Evolutionary conservation across 1,140 invertebrate species (phyloP).

Genomic region (Rhopalosiphum maidis): DNA sequence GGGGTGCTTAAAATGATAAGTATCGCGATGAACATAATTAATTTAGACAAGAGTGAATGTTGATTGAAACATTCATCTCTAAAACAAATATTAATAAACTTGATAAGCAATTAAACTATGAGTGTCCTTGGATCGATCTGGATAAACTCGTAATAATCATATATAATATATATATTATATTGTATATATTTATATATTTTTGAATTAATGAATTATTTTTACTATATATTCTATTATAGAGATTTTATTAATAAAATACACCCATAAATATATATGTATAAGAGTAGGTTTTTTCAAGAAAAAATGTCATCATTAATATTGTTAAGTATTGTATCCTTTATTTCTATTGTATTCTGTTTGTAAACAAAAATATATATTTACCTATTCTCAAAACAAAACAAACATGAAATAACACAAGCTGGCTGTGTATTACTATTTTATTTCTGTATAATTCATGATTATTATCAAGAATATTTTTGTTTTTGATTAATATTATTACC

Average conservation of each 20-base stretch:
- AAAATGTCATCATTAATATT: conserved; percentile 41
- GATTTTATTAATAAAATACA: conserved; percentile 50
- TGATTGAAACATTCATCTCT: conserved; percentile 29
- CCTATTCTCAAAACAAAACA: background rate
- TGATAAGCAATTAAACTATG: conserved; percentile 52
- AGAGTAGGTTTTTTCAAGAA: conserved; percentile 23
- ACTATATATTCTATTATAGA: conserved; percentile 56
- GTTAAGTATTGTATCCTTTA: conserved; percentile 50
- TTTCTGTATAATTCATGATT: background rate
- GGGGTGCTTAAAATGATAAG: conserved; percentile 48
- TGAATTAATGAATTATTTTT: conserved; percentile 57
- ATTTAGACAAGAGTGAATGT: background rate
- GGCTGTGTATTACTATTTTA: conserved; percentile 32
- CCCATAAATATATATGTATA: background rate
- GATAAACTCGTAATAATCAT: conserved; percentile 27
- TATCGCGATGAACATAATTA: conserved; percentile 43
- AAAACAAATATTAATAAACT: conserved; percentile 39
- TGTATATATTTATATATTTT: conserved; percentile 54
- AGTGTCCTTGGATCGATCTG: conserved; percentile 46
- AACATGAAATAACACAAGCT: background rate
- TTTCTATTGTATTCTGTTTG: conserved; percentile 32
- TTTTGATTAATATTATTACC: background rate
- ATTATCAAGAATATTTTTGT: background rate
- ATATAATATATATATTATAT: conserved; percentile 32
- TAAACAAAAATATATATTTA: conserved; percentile 31